These are phyloP conservation scores for honey bee (Apis mellifera) DNA, from an alignment of 1,140 invertebrate species.

Conservation along the genomic window DNA sequence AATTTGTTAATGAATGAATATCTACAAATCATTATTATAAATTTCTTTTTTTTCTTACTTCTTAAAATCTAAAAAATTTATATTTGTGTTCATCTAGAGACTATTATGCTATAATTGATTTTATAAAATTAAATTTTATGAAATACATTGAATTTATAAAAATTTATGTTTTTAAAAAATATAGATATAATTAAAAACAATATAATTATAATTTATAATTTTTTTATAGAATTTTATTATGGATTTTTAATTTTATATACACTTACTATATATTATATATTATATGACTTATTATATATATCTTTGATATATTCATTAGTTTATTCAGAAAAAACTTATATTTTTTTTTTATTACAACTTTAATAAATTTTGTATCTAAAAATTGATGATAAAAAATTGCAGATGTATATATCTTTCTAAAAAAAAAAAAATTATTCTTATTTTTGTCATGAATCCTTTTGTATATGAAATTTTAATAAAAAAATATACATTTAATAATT, in stretches of 20 bases:
- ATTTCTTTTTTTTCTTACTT: neutral
- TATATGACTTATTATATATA: neutral
- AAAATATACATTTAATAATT: neutral
- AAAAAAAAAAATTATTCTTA: neutral
- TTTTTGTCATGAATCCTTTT: neutral
- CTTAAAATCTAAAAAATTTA: neutral
- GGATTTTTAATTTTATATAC: constrained; percentile 6
- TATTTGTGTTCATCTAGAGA: neutral
- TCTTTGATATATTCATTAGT: neutral
- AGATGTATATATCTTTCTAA: too few relatives aligned
- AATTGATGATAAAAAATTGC: too few relatives aligned
- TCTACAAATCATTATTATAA: too few relatives aligned
- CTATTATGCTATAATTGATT: neutral
- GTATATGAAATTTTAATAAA: neutral
- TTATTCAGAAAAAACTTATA: constrained; percentile 9
- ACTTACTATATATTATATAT: neutral
- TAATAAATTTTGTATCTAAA: neutral
- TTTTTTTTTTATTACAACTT: neutral
- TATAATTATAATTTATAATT: constrained; percentile 1
- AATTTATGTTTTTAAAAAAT: neutral
- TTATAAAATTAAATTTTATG: constrained; percentile 1
- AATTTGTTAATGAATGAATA: too few relatives aligned
- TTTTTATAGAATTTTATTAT: neutral
- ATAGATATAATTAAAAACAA: neutral
- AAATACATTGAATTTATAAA: neutral